Percentiles rank a stretch among this genome's conserved stretches.
Conservation (phyloP, 2,888 invertebrate species). For the Callimorpha dominula region DNA sequence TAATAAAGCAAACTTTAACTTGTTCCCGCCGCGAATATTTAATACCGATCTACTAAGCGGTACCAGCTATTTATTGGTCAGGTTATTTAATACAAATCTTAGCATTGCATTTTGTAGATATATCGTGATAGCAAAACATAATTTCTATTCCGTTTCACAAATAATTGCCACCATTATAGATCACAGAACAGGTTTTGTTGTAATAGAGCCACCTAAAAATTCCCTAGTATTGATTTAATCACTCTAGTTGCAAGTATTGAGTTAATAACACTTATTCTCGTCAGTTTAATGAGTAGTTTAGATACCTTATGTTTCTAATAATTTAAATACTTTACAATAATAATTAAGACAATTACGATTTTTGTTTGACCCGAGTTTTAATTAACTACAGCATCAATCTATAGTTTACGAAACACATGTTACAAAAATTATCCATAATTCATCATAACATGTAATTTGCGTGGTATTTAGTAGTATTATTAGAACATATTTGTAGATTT, state of each 20-base stretch:
- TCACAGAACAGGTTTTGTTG: constrained; percentile 6
- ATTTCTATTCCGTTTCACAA: constrained; percentile 25
- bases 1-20: background rate
- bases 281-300: background rate
- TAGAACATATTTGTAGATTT: background rate
- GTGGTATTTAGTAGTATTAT: background rate
- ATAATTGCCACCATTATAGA: constrained; percentile 28
- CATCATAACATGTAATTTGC: background rate
- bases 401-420: background rate
- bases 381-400: background rate
- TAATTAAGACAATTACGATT: background rate
- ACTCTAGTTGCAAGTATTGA: constrained; percentile 22
- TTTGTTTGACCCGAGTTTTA: background rate
- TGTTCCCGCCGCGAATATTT: background rate
- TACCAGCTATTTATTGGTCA: constrained; percentile 22
- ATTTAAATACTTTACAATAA: background rate
- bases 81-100: constrained; percentile 19
- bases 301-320: too few relatives aligned
- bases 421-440: background rate
- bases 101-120: constrained; percentile 23
- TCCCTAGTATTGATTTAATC: constrained; percentile 34
- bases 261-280: background rate
- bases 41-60: background rate
- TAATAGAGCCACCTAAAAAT: constrained; percentile 4
- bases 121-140: constrained; percentile 18